Conservation (phyloP, 2,797 vertebrate genomes). For the Gephyroberyx darwinii region DNA sequence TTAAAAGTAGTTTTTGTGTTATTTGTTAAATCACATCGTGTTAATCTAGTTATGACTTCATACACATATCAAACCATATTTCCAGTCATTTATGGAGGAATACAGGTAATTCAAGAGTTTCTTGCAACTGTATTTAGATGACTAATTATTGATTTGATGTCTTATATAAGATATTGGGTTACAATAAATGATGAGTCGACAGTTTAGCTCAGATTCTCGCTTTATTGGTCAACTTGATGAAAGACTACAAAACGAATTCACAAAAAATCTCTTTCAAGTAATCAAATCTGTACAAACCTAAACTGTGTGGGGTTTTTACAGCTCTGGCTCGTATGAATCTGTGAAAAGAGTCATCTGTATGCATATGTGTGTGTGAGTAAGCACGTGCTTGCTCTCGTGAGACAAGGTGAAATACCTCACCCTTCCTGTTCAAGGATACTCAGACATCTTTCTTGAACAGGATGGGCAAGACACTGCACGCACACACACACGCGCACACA, state of each 20-base stretch:
- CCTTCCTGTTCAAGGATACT: slow-evolving; percentile 37
- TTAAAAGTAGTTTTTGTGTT: too few species aligned
- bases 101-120: too few species aligned
- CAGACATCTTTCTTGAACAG: slow-evolving; percentile 27
- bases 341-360: slow-evolving; percentile 61
- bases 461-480: slow-evolving; percentile 51
- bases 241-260: slow-evolving; percentile 86
- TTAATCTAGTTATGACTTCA: too few species aligned
- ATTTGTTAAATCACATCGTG: too few species aligned
- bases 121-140: too few species aligned
- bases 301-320: slow-evolving; percentile 78
- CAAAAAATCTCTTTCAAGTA: slow-evolving; percentile 85
- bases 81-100: too few species aligned
- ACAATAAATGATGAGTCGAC: slow-evolving; percentile 17
- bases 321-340: slow-evolving; percentile 82
- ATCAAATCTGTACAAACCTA: slow-evolving; percentile 86
- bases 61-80: too few species aligned
- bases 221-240: slow-evolving; percentile 88
- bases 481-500: slow-evolving; percentile 22
- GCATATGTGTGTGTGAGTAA: slow-evolving; percentile 33
- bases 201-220: slow-evolving; percentile 78
- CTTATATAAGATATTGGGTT: neutral
- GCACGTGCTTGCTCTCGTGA: slow-evolving; percentile 37
- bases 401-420: slow-evolving; percentile 31
- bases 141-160: neutral